A percentile compares a stretch with the other conserved stretches of the same genome.
Evolutionary conservation across 2,797 vertebrate species (phyloP).

Genomic region (Anguilla pacifica): DNA sequence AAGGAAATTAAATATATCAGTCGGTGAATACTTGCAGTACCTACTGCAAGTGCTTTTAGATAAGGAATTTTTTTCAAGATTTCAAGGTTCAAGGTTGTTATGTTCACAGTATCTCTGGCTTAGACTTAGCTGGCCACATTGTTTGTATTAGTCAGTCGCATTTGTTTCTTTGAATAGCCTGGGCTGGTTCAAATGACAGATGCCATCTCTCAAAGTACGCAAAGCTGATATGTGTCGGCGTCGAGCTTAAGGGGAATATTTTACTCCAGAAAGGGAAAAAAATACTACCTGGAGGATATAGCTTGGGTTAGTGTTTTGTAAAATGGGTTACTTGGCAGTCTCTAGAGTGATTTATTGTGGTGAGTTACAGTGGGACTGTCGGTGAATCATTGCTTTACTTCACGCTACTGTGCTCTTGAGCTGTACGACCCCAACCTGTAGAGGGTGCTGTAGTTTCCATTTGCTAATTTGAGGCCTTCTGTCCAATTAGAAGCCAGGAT

Average conservation of each 20-base stretch:
- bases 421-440: slow-evolving; percentile 49
- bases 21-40: background rate
- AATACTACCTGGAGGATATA: background rate
- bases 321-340: background rate
- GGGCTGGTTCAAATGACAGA: background rate
- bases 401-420: background rate
- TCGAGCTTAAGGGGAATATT: background rate
- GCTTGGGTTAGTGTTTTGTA: background rate
- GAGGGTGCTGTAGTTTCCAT: slow-evolving; percentile 48
- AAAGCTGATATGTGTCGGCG: background rate
- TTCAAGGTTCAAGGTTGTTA: background rate
- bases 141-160: background rate
- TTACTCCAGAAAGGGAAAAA: background rate
- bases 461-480: slow-evolving; percentile 55
- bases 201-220: background rate
- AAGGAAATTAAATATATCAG: background rate
- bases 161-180: slow-evolving; percentile 6
- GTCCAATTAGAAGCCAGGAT: background rate
- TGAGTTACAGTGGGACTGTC: background rate
- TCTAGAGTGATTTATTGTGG: background rate
- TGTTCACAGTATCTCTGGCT: background rate
- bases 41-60: background rate
- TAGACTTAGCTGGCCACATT: background rate
- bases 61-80: background rate
- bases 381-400: background rate